Percentiles rank a stretch among this genome's conserved stretches.
Conservation (phyloP, 2,113 vertebrate genomes). For the Scomber scombrus region DNA sequence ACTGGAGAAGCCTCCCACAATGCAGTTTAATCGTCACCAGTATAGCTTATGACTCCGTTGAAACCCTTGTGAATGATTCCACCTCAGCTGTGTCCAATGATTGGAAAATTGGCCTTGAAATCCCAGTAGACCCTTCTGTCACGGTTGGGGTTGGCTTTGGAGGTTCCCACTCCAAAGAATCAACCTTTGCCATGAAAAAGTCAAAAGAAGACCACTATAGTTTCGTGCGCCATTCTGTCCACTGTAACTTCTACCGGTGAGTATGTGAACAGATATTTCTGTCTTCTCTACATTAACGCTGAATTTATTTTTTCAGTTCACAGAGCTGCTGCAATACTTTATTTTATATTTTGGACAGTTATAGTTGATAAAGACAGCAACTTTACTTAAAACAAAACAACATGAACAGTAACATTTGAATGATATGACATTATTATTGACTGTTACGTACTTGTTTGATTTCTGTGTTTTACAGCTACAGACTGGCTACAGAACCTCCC, state of each 20-base stretch:
- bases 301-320: too few relatives aligned
- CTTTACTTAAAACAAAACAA: too few relatives aligned
- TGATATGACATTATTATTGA: too few relatives aligned
- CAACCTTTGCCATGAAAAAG: constrained; percentile 56
- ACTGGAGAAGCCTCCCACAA: constrained; percentile 46
- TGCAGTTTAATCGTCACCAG: constrained; percentile 53
- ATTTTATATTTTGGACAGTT: too few relatives aligned
- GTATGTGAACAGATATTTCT: background rate
- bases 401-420: too few relatives aligned
- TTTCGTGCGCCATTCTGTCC: constrained; percentile 69
- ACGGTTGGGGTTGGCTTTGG: constrained; percentile 3
- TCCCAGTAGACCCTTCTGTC: background rate
- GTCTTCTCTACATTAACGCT: too few relatives aligned
- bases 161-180: constrained; percentile 63
- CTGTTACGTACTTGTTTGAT: background rate
- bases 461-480: constrained; percentile 61
- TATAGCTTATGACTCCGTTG: constrained; percentile 57
- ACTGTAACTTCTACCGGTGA: constrained; percentile 72
- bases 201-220: constrained; percentile 71
- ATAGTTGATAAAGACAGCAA: too few relatives aligned
- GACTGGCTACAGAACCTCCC: constrained; percentile 40
- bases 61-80: constrained; percentile 50
- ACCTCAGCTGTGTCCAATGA: constrained; percentile 65
- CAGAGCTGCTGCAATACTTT: too few relatives aligned
- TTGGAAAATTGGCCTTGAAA: constrained; percentile 77